Percentiles rank a stretch among this genome's conserved stretches.
phyloP scores from a whole-genome alignment of 2,797 vertebrate genomes.

The Myotis daubentonii region DNA sequence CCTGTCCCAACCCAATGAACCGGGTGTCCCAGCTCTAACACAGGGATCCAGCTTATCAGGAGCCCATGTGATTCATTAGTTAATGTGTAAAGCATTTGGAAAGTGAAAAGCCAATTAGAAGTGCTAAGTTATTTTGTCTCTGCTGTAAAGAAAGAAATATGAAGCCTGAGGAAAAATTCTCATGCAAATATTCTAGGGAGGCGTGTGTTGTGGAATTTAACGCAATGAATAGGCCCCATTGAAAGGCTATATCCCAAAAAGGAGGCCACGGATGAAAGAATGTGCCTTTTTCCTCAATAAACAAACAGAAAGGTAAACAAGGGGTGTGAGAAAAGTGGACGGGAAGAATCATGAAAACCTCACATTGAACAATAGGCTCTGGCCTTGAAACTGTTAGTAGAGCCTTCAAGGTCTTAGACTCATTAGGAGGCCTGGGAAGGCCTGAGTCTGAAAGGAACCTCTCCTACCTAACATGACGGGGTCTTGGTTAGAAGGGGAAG shows the following conservation, averaged over 20 bases:
- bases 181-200: conserved; percentile 56
- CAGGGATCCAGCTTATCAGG: conserved; percentile 29
- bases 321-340: not conserved
- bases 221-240: conserved; percentile 9
- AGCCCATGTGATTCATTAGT: conserved; percentile 69
- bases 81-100: conserved; percentile 67
- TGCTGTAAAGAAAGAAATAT: conserved; percentile 25
- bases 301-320: conserved; percentile 36
- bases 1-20: conserved; percentile 43
- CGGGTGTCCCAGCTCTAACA: not conserved
- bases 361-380: not conserved
- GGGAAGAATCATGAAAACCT: not conserved
- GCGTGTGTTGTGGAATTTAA: not conserved
- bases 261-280: not conserved
- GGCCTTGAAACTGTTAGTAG: not conserved
- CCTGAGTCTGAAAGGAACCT: not conserved
- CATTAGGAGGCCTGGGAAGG: conserved; percentile 22
- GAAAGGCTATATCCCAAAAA: not conserved
- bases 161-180: conserved; percentile 58
- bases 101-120: conserved; percentile 66
- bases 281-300: conserved; percentile 14
- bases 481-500: not conserved
- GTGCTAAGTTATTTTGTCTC: conserved; percentile 64
- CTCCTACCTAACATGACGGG: not conserved
- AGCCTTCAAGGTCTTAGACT: not conserved